phyloP scores from a whole-genome alignment of 2,113 vertebrate genomes.

The Phrynosoma platyrhinos region DNA sequence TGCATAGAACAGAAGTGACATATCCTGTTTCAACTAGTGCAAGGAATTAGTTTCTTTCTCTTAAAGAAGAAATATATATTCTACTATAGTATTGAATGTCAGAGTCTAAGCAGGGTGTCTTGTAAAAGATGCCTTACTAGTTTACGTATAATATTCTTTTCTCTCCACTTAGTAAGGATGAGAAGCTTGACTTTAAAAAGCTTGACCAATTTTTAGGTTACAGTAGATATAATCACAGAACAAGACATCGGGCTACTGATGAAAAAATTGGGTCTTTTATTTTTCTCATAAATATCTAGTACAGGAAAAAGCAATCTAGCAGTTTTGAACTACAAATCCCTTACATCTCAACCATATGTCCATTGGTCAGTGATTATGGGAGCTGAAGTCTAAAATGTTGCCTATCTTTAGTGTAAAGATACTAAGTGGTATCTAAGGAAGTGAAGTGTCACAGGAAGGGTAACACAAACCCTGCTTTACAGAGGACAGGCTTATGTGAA shows the following conservation, averaged over 20 bases:
- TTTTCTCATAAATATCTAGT: too few species aligned
- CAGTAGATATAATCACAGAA: not conserved
- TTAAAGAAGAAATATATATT: too few species aligned
- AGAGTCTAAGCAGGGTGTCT: too few species aligned
- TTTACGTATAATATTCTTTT: conserved; percentile 43
- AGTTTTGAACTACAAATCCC: too few species aligned
- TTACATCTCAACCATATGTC: too few species aligned
- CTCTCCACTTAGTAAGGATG: conserved; percentile 48
- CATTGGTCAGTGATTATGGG: too few species aligned
- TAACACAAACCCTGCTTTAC: not conserved
- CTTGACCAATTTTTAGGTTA: conserved; percentile 42
- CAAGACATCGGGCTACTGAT: not conserved
- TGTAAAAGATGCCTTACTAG: conserved; percentile 35
- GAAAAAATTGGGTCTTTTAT: not conserved
- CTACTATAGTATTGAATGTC: too few species aligned
- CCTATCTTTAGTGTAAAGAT: too few species aligned
- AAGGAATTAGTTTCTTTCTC: conserved; percentile 31
- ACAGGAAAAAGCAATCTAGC: too few species aligned
- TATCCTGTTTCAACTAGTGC: conserved; percentile 38
- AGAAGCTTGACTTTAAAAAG: conserved; percentile 41
- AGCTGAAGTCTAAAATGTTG: too few species aligned
- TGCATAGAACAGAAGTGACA: conserved; percentile 41
- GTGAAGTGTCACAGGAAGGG: too few species aligned
- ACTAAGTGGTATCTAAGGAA: too few species aligned
- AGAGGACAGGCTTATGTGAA: not conserved